Percentiles rank a stretch among this genome's conserved stretches.
Conservation (phyloP, 2,113 vertebrate genomes). For the Glaucidium brasilianum region DNA sequence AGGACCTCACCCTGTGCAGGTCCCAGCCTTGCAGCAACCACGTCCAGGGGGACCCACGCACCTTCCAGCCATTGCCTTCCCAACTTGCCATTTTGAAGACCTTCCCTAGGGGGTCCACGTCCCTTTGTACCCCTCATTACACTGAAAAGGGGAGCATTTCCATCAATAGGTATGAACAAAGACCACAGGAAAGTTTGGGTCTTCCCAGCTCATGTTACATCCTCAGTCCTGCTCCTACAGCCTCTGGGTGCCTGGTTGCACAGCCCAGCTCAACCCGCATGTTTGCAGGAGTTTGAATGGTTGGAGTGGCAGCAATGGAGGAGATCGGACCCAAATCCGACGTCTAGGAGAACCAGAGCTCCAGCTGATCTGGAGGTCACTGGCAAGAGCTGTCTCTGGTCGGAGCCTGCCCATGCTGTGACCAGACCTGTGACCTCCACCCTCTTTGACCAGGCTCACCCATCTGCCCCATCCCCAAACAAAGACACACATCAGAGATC, state of each 20-base stretch:
- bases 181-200: background rate
- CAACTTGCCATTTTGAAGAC: background rate
- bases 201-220: background rate
- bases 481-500: background rate
- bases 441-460: background rate
- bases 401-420: background rate
- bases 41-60: background rate
- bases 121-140: background rate
- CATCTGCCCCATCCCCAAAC: background rate
- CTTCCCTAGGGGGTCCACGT: accelerated
- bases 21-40: background rate
- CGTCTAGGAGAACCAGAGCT: background rate
- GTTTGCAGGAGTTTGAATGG: background rate
- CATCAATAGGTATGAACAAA: background rate
- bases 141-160: background rate
- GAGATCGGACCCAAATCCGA: background rate
- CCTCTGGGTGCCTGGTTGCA: background rate
- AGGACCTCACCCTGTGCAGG: background rate
- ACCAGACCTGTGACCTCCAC: background rate
- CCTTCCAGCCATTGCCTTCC: background rate
- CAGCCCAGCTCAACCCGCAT: background rate
- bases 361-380: background rate
- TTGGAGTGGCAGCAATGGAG: background rate
- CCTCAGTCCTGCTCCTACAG: background rate
- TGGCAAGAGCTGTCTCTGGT: background rate